Evolutionary conservation across 1,140 invertebrate genomes (phyloP).

Genomic region (Brachionus asplanchnoidis): DNA sequence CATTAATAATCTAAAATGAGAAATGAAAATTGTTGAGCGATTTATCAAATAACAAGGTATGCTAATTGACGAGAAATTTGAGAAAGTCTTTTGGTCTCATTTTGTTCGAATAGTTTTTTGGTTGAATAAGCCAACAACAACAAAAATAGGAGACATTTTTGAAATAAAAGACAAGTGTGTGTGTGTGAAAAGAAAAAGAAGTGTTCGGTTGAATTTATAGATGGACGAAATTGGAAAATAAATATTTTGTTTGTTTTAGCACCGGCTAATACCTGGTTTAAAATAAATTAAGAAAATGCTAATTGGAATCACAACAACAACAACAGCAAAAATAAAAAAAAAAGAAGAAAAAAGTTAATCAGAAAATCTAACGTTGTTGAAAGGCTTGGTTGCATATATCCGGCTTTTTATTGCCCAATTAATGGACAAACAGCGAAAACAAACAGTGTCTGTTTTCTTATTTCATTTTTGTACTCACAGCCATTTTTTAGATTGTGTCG

Average conservation of each 20-base stretch:
- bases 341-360: neutral
- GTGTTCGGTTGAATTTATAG: neutral
- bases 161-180: neutral
- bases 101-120: neutral
- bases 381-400: neutral
- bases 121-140: neutral
- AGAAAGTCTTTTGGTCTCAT: neutral
- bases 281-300: slow-evolving; percentile 15
- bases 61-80: neutral
- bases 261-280: neutral
- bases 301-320: neutral
- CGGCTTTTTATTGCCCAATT: neutral
- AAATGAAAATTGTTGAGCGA: neutral
- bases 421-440: neutral
- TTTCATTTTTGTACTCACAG: slow-evolving; percentile 6
- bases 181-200: neutral
- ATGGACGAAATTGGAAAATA: neutral
- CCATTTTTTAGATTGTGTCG: neutral
- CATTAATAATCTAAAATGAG: neutral
- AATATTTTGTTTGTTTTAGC: slow-evolving; percentile 19
- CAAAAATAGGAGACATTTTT: neutral
- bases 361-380: neutral
- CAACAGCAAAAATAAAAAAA: neutral
- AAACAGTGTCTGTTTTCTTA: neutral
- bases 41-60: neutral